A percentile compares a stretch with the other conserved stretches of the same genome.
These are phyloP conservation scores for Neodiprion lecontei DNA, from an alignment of 1,140 invertebrate species.

Conservation along the genomic window DNA sequence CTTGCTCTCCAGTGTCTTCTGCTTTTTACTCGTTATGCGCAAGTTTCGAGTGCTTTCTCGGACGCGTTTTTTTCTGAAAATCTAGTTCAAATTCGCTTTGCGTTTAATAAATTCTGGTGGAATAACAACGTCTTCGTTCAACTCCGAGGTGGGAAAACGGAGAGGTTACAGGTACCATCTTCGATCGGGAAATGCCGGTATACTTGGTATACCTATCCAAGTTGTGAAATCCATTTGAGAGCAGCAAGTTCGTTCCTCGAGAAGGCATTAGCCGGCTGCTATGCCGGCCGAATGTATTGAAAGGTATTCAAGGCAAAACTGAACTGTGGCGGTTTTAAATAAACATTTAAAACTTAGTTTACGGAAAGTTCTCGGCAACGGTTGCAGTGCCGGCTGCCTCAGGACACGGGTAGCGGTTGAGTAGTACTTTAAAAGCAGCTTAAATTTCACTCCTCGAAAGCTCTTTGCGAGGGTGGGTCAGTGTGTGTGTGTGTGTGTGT, in stretches of 20 bases:
- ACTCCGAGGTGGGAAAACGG: not conserved
- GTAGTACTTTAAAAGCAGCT: constrained; percentile 5
- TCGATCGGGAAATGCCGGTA: not conserved
- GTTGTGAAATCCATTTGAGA: not conserved
- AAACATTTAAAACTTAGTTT: constrained; percentile 1
- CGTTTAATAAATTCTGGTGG: no score
- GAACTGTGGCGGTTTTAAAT: constrained; percentile 1
- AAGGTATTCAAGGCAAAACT: constrained; percentile 5
- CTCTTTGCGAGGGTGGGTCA: not conserved
- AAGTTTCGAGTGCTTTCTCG: no score
- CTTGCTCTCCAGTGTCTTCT: no score
- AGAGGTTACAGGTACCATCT: not conserved
- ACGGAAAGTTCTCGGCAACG: not conserved
- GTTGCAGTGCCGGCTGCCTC: not conserved
- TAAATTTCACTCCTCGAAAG: not conserved
- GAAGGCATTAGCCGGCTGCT: not conserved
- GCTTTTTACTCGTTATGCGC: no score
- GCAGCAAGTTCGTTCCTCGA: not conserved
- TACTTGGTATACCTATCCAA: not conserved
- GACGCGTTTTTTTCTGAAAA: no score
- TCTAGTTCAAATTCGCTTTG: no score
- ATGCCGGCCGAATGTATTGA: not conserved
- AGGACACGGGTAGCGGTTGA: not conserved
- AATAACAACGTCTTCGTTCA: no score
- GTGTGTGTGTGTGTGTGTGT: not conserved